Conservation (phyloP, 1,140 invertebrate genomes). For the Harpegnathos saltator region DNA sequence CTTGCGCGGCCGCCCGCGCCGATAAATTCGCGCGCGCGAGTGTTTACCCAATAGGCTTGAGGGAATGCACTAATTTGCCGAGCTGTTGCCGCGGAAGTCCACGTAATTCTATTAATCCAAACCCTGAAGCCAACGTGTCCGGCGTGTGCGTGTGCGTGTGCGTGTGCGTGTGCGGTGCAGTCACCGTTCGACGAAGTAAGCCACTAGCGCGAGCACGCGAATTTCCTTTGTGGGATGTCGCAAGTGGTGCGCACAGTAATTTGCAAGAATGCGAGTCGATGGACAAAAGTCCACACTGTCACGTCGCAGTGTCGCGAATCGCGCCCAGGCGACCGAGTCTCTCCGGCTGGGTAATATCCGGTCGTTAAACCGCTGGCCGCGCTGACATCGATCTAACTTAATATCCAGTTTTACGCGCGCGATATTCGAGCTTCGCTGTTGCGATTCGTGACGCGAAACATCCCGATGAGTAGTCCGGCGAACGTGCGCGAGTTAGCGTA, state of each 20-base stretch:
- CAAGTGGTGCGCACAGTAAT: no score
- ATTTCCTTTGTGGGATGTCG: no score
- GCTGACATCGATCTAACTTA: slow-evolving; percentile 36
- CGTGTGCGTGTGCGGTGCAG: background rate
- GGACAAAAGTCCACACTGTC: no score
- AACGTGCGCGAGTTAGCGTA: background rate
- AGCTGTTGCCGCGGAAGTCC: background rate
- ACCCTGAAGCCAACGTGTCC: background rate
- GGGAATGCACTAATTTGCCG: slow-evolving; percentile 33
- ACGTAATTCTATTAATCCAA: slow-evolving; percentile 22
- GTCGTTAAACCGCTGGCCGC: background rate
- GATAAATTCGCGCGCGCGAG: slow-evolving; percentile 14
- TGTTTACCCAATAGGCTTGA: slow-evolving; percentile 2
- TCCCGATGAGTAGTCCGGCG: background rate
- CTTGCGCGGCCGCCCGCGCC: no score
- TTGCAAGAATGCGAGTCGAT: no score
- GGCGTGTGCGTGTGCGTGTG: no score
- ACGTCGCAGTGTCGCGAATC: no score
- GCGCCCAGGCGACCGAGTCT: no score
- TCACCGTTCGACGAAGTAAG: no score
- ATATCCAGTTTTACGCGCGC: background rate
- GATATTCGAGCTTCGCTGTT: background rate
- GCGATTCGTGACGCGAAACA: background rate
- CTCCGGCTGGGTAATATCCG: no score
- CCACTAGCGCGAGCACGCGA: no score